Evolutionary conservation across 53 echinoderm and acorn worm species (phyloP).

Genomic region (Temnopleurus reevesii): DNA sequence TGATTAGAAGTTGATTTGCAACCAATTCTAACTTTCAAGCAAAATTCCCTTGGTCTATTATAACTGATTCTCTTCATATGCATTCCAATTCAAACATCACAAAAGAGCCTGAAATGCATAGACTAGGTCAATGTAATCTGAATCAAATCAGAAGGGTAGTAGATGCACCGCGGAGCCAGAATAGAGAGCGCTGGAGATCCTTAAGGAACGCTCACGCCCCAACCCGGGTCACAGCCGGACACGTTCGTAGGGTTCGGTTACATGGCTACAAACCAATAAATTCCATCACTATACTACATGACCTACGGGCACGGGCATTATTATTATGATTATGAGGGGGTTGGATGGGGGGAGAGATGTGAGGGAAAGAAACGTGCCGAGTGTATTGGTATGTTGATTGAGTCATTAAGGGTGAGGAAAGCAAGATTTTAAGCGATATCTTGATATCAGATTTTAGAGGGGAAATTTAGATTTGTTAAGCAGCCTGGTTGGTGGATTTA

Average conservation of each 20-base stretch:
- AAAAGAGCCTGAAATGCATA: background rate
- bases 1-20: no score
- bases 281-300: constrained; percentile 22
- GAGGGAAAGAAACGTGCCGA: background rate
- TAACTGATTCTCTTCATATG: no score
- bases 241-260: constrained; percentile 3
- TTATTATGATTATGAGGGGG: constrained; percentile 32
- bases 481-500: background rate
- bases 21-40: no score
- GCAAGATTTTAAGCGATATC: background rate
- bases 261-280: constrained; percentile 41
- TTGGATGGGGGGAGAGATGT: background rate
- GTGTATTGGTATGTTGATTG: constrained; percentile 39
- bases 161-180: background rate
- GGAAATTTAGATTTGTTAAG: constrained; percentile 8
- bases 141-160: background rate
- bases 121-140: background rate
- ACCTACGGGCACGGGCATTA: constrained; percentile 33
- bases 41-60: no score
- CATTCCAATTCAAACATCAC: no score
- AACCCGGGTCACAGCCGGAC: background rate
- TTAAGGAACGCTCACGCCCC: background rate
- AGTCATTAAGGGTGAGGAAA: constrained; percentile 4
- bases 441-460: background rate
- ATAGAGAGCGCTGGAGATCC: constrained; percentile 15